Evolutionary conservation across 2,888 invertebrate species (phyloP).

Genomic region (Byasa hedistus): DNA sequence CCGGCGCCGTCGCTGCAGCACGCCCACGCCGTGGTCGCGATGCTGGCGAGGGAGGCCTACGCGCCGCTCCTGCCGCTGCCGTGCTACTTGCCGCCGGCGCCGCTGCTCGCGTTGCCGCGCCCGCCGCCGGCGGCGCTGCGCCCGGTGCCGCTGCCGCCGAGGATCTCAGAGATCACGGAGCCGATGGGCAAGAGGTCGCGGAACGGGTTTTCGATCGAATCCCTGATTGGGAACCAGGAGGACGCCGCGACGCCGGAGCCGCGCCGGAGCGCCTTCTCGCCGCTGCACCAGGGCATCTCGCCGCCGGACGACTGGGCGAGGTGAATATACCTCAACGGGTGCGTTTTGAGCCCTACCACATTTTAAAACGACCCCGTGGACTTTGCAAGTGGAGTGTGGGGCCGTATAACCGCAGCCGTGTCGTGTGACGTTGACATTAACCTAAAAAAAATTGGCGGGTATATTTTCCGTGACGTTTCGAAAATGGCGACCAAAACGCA

Average conservation of each 20-base stretch:
- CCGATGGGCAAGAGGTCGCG: constrained; percentile 74
- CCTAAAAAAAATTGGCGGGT: constrained; percentile 23
- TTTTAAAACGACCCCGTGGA: constrained; percentile 53
- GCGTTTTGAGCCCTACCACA: constrained; percentile 54
- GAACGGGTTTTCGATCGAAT: constrained; percentile 82
- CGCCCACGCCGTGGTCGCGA: constrained; percentile 82
- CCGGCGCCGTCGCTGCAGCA: constrained; percentile 82
- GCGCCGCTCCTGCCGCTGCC: constrained; percentile 77
- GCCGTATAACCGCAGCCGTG: constrained; percentile 7
- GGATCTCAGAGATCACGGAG: constrained; percentile 71
- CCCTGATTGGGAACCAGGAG: constrained; percentile 78
- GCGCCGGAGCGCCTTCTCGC: constrained; percentile 83
- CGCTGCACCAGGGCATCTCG: constrained; percentile 70
- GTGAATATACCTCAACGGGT: constrained; percentile 77
- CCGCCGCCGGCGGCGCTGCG: constrained; percentile 83
- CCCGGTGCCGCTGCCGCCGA: constrained; percentile 77
- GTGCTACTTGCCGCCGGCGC: constrained; percentile 78
- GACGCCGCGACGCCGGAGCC: constrained; percentile 53
- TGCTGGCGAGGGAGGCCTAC: constrained; percentile 81
- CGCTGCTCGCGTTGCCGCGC: constrained; percentile 73
- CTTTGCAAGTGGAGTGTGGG: constrained; percentile 27
- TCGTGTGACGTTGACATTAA: constrained; percentile 23
- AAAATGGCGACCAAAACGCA: constrained; percentile 31
- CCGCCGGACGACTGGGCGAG: constrained; percentile 83
- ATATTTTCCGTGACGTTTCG: neutral